Conservation (phyloP, 2,797 vertebrate species). For the Xenops minutus region DNA sequence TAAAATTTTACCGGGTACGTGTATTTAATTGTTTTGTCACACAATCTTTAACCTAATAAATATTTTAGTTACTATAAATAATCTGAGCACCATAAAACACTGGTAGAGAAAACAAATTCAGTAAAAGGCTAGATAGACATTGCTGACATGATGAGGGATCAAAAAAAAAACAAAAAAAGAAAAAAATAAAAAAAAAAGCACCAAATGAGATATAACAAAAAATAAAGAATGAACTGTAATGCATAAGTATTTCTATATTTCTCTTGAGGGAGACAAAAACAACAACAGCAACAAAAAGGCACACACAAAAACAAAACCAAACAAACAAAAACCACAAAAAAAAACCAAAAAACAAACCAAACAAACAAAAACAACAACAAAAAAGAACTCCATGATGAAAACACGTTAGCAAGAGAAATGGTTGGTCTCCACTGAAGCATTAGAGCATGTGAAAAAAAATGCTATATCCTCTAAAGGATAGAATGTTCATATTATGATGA, state of each 20-base stretch:
- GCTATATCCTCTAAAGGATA: background rate
- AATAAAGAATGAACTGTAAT: background rate
- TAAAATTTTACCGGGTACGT: background rate
- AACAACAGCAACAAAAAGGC: no score
- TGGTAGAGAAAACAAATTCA: background rate
- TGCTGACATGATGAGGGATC: background rate
- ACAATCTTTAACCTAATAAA: background rate
- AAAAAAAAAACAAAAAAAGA: background rate
- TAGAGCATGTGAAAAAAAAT: background rate
- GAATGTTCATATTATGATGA: background rate
- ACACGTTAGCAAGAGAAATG: background rate
- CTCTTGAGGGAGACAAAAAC: background rate
- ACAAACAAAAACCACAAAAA: background rate
- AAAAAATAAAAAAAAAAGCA: background rate
- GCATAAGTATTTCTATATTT: background rate
- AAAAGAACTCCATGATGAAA: background rate
- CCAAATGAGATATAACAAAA: background rate
- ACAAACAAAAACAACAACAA: background rate
- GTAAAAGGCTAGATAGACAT: background rate
- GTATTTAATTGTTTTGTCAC: background rate
- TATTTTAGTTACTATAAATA: background rate
- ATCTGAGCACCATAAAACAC: background rate
- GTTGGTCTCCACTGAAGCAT: background rate
- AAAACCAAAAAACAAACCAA: no score
- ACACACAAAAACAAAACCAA: no score